These are phyloP conservation scores for Petromus typicus DNA, from an alignment of 2,113 vertebrate genomes.

Conservation along the genomic window DNA sequence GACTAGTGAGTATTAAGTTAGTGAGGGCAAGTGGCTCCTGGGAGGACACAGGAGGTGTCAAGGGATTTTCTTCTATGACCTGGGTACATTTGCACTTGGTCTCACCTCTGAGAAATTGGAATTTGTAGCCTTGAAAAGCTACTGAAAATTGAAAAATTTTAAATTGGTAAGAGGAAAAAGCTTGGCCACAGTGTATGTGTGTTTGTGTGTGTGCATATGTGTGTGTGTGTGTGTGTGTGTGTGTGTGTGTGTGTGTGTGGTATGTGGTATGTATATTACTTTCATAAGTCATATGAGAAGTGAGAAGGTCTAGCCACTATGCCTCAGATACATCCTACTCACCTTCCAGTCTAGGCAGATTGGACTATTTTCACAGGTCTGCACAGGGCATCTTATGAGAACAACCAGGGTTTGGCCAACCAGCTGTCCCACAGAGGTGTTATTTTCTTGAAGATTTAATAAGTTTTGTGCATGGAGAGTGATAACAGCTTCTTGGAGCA, in stretches of 20 bases:
- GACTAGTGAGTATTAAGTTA: not conserved
- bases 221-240: not conserved
- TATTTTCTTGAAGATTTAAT: not conserved
- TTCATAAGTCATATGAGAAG: not conserved
- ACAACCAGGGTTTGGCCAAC: not conserved
- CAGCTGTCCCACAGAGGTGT: too few species aligned
- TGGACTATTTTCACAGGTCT: not conserved
- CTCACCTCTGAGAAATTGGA: not conserved
- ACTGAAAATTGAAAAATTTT: not conserved
- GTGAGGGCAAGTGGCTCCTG: rapidly evolving
- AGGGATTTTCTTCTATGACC: not conserved
- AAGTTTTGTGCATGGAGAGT: not conserved
- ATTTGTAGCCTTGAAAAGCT: not conserved
- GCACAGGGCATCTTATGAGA: not conserved
- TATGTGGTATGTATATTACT: not conserved
- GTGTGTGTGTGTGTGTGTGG: not conserved
- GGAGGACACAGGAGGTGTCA: rapidly evolving
- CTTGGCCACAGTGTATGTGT: not conserved
- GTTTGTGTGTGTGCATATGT: not conserved
- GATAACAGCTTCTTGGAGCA: not conserved
- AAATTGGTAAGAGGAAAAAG: not conserved
- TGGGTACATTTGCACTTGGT: rapidly evolving
- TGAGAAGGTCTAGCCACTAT: not conserved
- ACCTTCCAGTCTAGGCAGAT: not conserved
- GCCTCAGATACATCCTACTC: not conserved